These are phyloP conservation scores for Eilema sororculum DNA, from an alignment of 2,888 invertebrate species.

Conservation along the genomic window DNA sequence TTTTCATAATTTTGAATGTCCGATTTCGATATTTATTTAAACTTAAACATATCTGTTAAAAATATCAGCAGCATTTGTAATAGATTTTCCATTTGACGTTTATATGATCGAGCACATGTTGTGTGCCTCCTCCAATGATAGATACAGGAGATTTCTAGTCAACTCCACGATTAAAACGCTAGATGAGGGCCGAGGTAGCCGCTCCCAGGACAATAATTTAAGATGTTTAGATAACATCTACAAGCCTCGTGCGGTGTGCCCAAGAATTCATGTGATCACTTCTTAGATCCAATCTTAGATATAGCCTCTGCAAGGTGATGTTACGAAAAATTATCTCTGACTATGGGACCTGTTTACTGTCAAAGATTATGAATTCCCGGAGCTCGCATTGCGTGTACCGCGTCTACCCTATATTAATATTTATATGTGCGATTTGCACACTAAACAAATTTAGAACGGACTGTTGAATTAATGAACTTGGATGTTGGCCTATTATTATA, in stretches of 20 bases:
- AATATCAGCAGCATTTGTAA: background rate
- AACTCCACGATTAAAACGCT: slow-evolving; percentile 69
- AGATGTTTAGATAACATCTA: slow-evolving; percentile 85
- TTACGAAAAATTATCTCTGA: slow-evolving; percentile 79
- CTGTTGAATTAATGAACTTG: slow-evolving; percentile 43
- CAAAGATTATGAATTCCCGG: slow-evolving; percentile 73
- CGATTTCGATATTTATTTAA: background rate
- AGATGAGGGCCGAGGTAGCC: slow-evolving; percentile 77
- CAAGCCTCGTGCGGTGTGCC: slow-evolving; percentile 80
- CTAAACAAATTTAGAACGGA: slow-evolving; percentile 44
- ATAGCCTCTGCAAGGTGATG: slow-evolving; percentile 76
- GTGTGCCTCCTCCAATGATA: slow-evolving; percentile 68
- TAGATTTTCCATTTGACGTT: slow-evolving; percentile 24
- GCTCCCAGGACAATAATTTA: slow-evolving; percentile 82
- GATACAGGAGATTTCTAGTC: slow-evolving; percentile 58
- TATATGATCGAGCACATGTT: slow-evolving; percentile 26
- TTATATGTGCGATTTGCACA: slow-evolving; percentile 51
- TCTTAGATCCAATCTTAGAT: slow-evolving; percentile 83
- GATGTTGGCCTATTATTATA: slow-evolving; percentile 40
- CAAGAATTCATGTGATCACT: slow-evolving; percentile 85
- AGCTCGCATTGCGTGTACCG: slow-evolving; percentile 52
- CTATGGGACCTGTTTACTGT: slow-evolving; percentile 71
- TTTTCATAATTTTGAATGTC: background rate
- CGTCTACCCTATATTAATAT: slow-evolving; percentile 60
- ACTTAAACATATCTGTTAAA: background rate